Evolutionary conservation across 2,888 invertebrate species (phyloP).

Genomic region (Syritta pipiens): DNA sequence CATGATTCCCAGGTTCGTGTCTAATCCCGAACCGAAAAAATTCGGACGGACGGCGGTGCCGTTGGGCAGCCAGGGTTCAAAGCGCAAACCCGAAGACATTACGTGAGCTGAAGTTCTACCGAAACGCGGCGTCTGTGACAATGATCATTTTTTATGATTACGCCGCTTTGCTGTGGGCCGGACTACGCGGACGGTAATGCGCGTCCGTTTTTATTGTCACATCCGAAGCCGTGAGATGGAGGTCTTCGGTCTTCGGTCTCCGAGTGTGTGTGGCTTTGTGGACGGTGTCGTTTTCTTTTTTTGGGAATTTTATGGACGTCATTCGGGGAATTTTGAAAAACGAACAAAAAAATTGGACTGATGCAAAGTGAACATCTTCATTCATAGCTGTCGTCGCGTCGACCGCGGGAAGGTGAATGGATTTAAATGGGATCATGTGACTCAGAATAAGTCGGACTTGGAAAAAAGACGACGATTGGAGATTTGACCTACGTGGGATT

Average conservation of each 20-base stretch:
- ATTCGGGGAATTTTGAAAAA: conserved; percentile 44
- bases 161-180: not conserved
- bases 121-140: conserved; percentile 61
- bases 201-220: conserved; percentile 40
- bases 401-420: conserved; percentile 11
- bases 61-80: conserved; percentile 57
- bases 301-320: conserved; percentile 45
- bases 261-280: conserved; percentile 48
- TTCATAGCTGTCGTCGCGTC: conserved; percentile 15
- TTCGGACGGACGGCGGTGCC: conserved; percentile 33
- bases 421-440: not conserved
- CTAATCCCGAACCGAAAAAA: conserved; percentile 58
- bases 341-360: not conserved
- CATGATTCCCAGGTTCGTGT: conserved; percentile 63
- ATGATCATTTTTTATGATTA: conserved; percentile 63
- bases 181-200: not conserved
- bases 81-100: conserved; percentile 67
- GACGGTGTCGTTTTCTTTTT: too few relatives aligned
- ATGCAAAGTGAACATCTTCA: conserved; percentile 16
- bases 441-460: too few relatives aligned
- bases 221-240: conserved; percentile 13
- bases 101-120: conserved; percentile 54
- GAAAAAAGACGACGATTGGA: too few relatives aligned
- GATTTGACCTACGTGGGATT: too few relatives aligned
- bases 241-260: conserved; percentile 31